These are phyloP conservation scores for Branchinecta lynchi DNA, from an alignment of 1,140 invertebrate species.

Conservation along the genomic window DNA sequence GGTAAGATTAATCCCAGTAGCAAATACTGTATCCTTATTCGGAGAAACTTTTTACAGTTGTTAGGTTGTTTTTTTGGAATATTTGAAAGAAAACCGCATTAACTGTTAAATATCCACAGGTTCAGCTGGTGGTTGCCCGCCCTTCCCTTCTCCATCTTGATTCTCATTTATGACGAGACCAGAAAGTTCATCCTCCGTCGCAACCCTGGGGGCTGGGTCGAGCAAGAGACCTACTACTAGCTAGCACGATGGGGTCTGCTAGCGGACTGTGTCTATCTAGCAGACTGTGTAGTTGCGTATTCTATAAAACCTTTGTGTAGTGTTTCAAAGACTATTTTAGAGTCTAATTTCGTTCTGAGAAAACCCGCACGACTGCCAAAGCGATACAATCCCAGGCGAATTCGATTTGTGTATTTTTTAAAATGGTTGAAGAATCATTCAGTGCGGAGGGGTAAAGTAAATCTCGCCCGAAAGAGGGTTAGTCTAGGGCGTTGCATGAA, in stretches of 20 bases:
- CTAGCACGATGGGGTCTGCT: slow-evolving; percentile 8
- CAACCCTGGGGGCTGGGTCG: slow-evolving; percentile 94
- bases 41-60: too few relatives aligned
- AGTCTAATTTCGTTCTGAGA: not conserved
- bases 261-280: not conserved
- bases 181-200: slow-evolving; percentile 89
- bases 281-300: slow-evolving; percentile 8
- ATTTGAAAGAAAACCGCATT: too few relatives aligned
- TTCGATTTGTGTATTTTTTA: not conserved
- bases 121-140: slow-evolving; percentile 98
- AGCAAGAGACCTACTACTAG: slow-evolving; percentile 96
- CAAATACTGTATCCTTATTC: too few relatives aligned
- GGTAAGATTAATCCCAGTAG: too few relatives aligned
- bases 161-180: slow-evolving; percentile 95
- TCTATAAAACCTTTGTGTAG: not conserved
- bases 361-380: not conserved
- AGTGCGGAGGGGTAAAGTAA: not conserved
- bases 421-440: not conserved
- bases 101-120: slow-evolving; percentile 36
- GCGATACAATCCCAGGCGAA: not conserved
- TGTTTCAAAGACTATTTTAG: not conserved
- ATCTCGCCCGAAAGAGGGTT: not conserved
- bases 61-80: too few relatives aligned
- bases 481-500: not conserved
- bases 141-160: slow-evolving; percentile 86